Percentiles rank a stretch among this genome's conserved stretches.
Evolutionary conservation across 2,797 vertebrate genomes (phyloP).

Genomic region (Novumbra hubbsi): DNA sequence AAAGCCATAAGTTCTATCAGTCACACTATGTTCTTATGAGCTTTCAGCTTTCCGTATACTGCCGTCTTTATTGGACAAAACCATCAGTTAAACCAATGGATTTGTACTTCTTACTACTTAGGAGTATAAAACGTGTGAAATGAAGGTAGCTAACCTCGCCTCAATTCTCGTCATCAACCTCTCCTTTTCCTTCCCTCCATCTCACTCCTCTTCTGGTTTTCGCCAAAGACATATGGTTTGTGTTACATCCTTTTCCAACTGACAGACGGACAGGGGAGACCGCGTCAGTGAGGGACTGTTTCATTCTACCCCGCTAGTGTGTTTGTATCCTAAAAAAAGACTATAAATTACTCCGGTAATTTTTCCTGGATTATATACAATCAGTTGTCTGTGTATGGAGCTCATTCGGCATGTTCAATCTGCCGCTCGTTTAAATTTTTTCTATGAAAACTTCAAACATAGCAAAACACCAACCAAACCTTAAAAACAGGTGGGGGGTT

Average conservation of each 20-base stretch:
- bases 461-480: background rate
- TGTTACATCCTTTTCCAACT: constrained; percentile 63
- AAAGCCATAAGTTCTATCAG: background rate
- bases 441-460: background rate
- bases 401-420: background rate
- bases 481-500: background rate
- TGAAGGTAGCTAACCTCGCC: background rate
- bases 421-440: background rate
- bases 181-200: background rate
- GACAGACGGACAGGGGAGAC: constrained; percentile 12
- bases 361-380: background rate
- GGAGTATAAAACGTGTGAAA: background rate
- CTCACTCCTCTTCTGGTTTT: constrained; percentile 41
- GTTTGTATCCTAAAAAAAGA: no score
- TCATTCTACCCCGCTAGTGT: background rate
- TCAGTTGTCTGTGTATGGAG: background rate
- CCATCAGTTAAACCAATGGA: background rate
- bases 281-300: background rate
- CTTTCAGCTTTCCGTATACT: background rate
- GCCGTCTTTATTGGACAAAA: background rate
- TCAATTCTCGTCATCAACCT: background rate
- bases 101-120: background rate
- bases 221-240: constrained; percentile 70
- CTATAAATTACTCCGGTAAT: background rate
- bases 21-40: background rate